A percentile compares a stretch with the other conserved stretches of the same genome.
Evolutionary conservation across 1,140 invertebrate genomes (phyloP).

Genomic region (Nautilus pompilius): DNA sequence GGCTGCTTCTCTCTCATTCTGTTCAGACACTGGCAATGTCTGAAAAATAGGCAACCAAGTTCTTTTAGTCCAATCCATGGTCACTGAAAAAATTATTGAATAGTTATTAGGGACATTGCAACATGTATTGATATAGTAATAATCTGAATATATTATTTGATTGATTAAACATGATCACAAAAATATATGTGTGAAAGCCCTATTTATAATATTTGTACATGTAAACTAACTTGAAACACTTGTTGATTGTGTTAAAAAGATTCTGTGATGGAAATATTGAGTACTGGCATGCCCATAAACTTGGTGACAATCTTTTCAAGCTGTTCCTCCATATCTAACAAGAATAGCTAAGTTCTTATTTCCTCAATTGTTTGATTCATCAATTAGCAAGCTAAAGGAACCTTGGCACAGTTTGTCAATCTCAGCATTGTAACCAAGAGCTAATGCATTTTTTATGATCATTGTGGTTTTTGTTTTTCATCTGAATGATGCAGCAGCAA

Average conservation of each 20-base stretch:
- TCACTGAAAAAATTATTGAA: too few relatives aligned
- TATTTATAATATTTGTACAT: too few relatives aligned
- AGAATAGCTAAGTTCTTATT: conserved; percentile 11
- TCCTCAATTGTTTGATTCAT: conserved; percentile 8
- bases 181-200: too few relatives aligned
- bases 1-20: conserved; percentile 13
- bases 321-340: neutral
- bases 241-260: conserved; percentile 7
- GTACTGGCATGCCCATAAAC: conserved; percentile 9
- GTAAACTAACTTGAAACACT: conserved; percentile 5
- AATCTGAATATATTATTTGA: too few relatives aligned
- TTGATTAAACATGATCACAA: too few relatives aligned
- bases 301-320: neutral
- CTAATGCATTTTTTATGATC: conserved; percentile 12
- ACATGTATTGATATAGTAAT: too few relatives aligned
- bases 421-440: neutral
- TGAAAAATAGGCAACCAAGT: conserved; percentile 1
- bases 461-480: conserved; percentile 15
- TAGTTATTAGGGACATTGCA: too few relatives aligned
- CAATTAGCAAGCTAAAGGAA: conserved; percentile 5
- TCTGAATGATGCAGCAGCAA: conserved; percentile 9
- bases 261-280: conserved; percentile 6
- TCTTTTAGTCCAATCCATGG: conserved; percentile 1
- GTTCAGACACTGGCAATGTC: conserved; percentile 18
- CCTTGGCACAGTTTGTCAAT: conserved; percentile 3